Evolutionary conservation across 2,888 invertebrate species (phyloP).

Genomic region (Drosophila ustulata): DNA sequence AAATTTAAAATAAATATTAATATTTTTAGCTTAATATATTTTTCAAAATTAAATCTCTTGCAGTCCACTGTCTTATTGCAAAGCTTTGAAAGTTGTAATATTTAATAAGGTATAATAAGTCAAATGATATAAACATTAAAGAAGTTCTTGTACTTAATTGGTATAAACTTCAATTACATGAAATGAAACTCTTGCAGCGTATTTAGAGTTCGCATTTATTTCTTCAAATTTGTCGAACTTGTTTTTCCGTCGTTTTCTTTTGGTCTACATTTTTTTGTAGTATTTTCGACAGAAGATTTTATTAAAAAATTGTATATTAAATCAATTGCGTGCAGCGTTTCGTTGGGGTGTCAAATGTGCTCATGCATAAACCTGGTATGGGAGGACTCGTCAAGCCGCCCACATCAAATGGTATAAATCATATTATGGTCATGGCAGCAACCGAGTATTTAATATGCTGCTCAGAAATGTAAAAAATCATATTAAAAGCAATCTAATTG

Average conservation of each 20-base stretch:
- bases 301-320: constrained; percentile 77
- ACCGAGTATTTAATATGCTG: constrained; percentile 21
- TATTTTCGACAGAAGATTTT: constrained; percentile 66
- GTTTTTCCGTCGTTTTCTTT: constrained; percentile 41
- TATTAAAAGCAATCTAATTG: constrained; percentile 26
- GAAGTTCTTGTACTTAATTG: not conserved
- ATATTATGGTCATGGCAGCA: constrained; percentile 30
- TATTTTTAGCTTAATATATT: no score
- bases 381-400: not conserved
- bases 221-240: not conserved
- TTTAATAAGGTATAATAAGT: no score
- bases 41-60: no score
- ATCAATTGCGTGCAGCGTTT: constrained; percentile 75
- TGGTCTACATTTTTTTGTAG: constrained; percentile 34
- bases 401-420: constrained; percentile 49
- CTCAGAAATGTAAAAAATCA: not conserved
- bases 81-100: no score
- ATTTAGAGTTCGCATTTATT: not conserved
- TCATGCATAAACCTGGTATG: constrained; percentile 62
- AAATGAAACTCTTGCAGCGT: not conserved
- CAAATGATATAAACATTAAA: no score
- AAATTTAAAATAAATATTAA: no score
- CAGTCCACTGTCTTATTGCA: no score
- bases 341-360: constrained; percentile 65
- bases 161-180: not conserved